These are phyloP conservation scores for Gnathonemus echidnorhynchus DNA, from an alignment of 2,113 vertebrate genomes.

Conservation along the genomic window DNA sequence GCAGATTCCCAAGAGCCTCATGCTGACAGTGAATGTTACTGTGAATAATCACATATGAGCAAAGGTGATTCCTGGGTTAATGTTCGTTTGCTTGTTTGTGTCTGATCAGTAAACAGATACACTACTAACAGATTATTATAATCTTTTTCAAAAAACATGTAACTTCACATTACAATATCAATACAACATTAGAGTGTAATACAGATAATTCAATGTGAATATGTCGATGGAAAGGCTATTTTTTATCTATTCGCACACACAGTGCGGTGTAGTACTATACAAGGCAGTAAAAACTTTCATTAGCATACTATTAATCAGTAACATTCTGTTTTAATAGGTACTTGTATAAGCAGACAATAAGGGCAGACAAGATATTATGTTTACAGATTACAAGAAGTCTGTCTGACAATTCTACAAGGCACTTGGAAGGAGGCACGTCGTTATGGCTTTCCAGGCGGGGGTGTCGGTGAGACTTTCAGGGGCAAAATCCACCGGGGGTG, in stretches of 20 bases:
- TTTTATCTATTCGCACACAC: background rate
- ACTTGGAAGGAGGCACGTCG: background rate
- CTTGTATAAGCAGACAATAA: background rate
- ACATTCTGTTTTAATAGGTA: background rate
- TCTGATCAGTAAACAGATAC: background rate
- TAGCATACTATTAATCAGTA: background rate
- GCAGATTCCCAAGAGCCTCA: too few species aligned
- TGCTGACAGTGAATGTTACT: background rate
- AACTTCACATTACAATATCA: background rate
- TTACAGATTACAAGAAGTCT: background rate
- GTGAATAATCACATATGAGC: background rate
- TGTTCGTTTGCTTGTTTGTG: background rate
- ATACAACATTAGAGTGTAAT: background rate
- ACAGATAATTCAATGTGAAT: background rate
- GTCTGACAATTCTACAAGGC: background rate
- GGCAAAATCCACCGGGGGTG: background rate
- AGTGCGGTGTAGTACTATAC: background rate
- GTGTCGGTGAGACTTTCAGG: background rate
- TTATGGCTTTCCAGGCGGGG: background rate
- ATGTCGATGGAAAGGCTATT: background rate
- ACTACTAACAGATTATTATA: background rate
- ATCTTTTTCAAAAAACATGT: background rate
- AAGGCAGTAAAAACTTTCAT: background rate
- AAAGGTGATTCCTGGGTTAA: background rate
- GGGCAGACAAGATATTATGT: background rate